phyloP scores from a whole-genome alignment of 2,797 vertebrate genomes.

The Varecia variegata region DNA sequence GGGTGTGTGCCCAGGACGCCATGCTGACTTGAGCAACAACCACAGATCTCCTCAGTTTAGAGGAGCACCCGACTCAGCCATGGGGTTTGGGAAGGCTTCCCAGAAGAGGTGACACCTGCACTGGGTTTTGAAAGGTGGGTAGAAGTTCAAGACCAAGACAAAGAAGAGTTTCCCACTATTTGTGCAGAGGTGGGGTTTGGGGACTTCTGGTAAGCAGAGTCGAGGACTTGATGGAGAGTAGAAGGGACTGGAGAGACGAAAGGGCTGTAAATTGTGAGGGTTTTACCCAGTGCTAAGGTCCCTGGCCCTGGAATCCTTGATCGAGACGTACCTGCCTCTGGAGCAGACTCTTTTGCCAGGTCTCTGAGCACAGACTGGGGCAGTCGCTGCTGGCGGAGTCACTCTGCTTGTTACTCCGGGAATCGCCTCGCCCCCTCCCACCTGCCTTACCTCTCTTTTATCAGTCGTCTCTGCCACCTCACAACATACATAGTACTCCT shows the following conservation, averaged over 20 bases:
- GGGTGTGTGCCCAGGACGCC: not conserved
- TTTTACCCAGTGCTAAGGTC: not conserved
- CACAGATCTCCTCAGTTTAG: not conserved
- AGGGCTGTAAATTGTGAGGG: not conserved
- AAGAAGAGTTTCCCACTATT: not conserved
- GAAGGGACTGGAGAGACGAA: not conserved
- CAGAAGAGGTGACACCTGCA: not conserved
- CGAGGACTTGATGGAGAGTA: not conserved
- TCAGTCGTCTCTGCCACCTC: not conserved
- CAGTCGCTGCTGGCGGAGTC: not conserved
- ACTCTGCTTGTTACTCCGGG: not conserved
- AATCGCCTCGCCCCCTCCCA: not conserved
- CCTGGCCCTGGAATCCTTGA: not conserved
- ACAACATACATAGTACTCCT: not conserved
- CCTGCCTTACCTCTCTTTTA: not conserved
- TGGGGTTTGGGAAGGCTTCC: not conserved
- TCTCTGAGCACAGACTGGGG: not conserved
- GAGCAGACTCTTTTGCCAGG: not conserved
- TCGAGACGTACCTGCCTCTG: not conserved
- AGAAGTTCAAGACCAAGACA: not conserved
- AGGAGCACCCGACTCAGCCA: not conserved
- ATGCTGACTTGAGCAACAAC: not conserved
- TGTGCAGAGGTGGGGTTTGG: not conserved
- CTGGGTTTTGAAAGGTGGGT: not conserved
- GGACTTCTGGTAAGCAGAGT: not conserved